phyloP scores from a whole-genome alignment of 1,140 invertebrate genomes.

The Platyscapa corneri region DNA sequence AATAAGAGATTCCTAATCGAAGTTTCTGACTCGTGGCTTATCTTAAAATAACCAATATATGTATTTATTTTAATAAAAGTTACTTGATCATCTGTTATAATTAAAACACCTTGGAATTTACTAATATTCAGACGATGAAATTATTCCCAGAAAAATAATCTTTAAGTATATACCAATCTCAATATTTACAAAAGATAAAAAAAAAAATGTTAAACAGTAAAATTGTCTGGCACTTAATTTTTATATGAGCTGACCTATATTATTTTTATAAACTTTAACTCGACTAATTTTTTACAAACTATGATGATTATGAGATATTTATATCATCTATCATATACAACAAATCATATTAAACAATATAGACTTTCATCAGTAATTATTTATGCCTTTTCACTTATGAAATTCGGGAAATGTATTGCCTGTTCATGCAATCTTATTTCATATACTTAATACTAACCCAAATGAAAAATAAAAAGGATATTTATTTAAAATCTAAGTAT shows the following conservation, averaged over 20 bases:
- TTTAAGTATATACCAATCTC: not conserved
- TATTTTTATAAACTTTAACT: not conserved
- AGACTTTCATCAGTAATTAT: no score
- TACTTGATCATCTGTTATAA: not conserved
- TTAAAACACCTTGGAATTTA: not conserved
- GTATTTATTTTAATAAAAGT: no score
- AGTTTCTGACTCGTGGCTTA: not conserved
- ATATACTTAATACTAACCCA: no score
- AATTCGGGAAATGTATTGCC: no score
- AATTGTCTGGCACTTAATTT: not conserved
- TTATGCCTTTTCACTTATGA: no score
- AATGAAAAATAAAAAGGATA: no score
- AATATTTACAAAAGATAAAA: slow-evolving; percentile 7
- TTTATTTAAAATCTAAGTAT: no score
- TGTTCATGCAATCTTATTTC: no score
- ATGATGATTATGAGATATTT: no score
- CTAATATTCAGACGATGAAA: not conserved
- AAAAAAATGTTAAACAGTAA: not conserved
- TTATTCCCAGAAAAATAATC: not conserved
- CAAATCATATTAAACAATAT: no score
- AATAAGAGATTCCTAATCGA: not conserved
- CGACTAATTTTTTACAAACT: not conserved
- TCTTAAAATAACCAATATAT: no score
- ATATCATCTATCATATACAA: no score
- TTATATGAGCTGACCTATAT: not conserved